phyloP scores from a whole-genome alignment of 2,113 vertebrate genomes.

The Mormyrus lacerda region DNA sequence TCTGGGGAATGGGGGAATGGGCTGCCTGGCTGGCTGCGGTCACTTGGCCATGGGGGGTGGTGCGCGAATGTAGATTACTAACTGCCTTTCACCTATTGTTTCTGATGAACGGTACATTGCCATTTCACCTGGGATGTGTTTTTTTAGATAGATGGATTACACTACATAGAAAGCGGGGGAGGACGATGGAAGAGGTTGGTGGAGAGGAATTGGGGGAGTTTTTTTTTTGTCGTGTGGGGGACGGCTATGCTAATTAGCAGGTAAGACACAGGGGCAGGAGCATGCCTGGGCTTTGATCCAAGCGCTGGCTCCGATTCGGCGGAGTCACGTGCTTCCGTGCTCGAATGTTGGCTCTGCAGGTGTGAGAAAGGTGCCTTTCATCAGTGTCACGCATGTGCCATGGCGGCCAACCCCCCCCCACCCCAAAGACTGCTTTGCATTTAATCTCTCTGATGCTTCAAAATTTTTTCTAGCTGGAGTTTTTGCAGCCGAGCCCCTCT shows the following conservation, averaged over 20 bases:
- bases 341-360: neutral
- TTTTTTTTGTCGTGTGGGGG: neutral
- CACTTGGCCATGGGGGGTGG: neutral
- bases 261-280: constrained; percentile 11
- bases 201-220: neutral
- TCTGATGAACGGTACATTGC: constrained; percentile 28
- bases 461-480: neutral
- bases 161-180: neutral
- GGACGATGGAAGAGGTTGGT: neutral
- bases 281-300: constrained; percentile 11
- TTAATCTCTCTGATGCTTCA: neutral
- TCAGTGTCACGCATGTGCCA: neutral
- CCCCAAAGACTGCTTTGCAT: neutral
- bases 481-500: neutral
- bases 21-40: neutral
- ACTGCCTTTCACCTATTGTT: constrained; percentile 39
- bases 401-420: neutral
- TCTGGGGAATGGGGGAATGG: neutral
- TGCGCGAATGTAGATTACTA: constrained; percentile 45
- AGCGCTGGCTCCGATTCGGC: neutral
- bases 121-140: constrained; percentile 34
- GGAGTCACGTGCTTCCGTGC: neutral
- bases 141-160: constrained; percentile 41
- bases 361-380: constrained; percentile 4
- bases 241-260: constrained; percentile 2